phyloP scores from a whole-genome alignment of 2,888 invertebrate genomes.

The Griposia aprilina region DNA sequence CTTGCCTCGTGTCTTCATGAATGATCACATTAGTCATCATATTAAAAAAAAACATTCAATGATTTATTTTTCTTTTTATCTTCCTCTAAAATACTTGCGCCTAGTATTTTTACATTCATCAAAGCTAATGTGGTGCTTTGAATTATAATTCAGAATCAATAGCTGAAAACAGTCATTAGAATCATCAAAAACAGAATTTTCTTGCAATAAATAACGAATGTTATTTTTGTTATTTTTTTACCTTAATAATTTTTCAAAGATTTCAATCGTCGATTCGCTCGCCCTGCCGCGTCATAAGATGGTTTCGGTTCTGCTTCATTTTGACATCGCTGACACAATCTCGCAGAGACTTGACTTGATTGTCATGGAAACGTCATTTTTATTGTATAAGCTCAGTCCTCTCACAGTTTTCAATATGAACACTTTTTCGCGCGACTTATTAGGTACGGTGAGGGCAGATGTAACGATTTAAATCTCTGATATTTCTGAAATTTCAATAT shows the following conservation, averaged over 20 bases:
- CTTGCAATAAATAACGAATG: constrained; percentile 9
- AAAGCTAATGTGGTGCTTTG: constrained; percentile 7
- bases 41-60: background rate
- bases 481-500: background rate
- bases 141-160: constrained; percentile 29
- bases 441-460: background rate
- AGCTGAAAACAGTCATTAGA: background rate
- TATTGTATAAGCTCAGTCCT: background rate
- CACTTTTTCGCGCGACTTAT: background rate
- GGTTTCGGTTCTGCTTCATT: background rate
- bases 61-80: constrained; percentile 40
- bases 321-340: background rate
- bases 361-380: background rate
- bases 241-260: background rate
- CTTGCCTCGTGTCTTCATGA: constrained; percentile 10
- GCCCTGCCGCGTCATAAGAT: background rate
- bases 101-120: constrained; percentile 17
- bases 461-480: background rate
- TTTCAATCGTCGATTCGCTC: background rate
- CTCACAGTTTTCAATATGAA: background rate
- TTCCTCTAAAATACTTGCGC: constrained; percentile 5
- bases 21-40: constrained; percentile 29
- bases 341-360: background rate
- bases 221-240: background rate
- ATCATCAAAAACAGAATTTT: background rate